phyloP scores from a whole-genome alignment of 2,888 invertebrate species.

The Mantis religiosa region DNA sequence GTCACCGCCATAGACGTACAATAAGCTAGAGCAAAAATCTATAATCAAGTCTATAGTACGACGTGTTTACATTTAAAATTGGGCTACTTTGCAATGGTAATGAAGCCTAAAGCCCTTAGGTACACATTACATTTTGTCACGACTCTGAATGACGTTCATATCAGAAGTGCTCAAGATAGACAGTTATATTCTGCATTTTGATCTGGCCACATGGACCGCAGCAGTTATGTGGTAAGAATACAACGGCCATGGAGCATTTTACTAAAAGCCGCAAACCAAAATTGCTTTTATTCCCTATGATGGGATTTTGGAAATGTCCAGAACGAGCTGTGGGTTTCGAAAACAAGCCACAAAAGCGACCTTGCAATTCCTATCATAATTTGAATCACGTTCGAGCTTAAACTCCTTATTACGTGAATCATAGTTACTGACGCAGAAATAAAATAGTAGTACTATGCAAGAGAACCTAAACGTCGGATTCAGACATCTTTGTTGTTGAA shows the following conservation, averaged over 20 bases:
- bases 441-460: no score
- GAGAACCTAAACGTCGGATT: no score
- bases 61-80: no score
- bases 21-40: no score
- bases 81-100: no score
- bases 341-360: background rate
- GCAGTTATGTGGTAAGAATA: background rate
- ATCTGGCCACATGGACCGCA: background rate
- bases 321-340: background rate
- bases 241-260: background rate
- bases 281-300: background rate
- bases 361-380: background rate
- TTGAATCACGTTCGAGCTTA: background rate
- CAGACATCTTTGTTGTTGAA: no score
- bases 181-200: background rate
- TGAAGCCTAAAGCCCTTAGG: no score
- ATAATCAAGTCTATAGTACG: no score
- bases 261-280: background rate
- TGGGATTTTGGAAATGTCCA: background rate
- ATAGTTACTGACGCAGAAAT: no score
- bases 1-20: no score
- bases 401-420: no score
- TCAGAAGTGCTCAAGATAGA: background rate
- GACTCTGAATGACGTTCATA: background rate
- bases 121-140: no score